Evolutionary conservation across 1,140 invertebrate species (phyloP).

Genomic region (Zaprionus davidi): DNA sequence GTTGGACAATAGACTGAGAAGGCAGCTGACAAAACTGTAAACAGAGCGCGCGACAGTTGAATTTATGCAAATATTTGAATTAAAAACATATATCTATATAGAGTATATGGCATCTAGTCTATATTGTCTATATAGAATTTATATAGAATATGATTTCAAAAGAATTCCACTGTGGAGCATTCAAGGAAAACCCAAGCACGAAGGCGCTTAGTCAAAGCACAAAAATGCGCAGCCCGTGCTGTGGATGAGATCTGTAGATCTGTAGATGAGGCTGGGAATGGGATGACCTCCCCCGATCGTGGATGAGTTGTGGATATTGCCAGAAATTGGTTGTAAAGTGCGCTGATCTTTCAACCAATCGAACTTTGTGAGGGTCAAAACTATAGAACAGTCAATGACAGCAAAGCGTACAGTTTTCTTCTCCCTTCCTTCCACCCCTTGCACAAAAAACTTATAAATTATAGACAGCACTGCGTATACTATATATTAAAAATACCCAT

Average conservation of each 20-base stretch:
- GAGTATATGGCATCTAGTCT: conserved; percentile 13
- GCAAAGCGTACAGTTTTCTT: conserved; percentile 26
- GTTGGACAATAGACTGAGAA: conserved; percentile 18
- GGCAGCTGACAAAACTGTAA: conserved; percentile 34
- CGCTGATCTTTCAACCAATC: conserved; percentile 71
- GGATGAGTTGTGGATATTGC: conserved; percentile 19
- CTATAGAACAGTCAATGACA: conserved; percentile 80
- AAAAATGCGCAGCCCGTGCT: conserved; percentile 62
- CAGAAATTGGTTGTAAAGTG: conserved; percentile 64
- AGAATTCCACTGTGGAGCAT: conserved; percentile 40
- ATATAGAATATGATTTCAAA: conserved; percentile 33
- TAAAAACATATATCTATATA: conserved; percentile 10
- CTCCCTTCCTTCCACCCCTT: not conserved
- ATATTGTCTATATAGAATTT: conserved; percentile 31
- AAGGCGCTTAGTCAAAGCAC: conserved; percentile 63
- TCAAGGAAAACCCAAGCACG: conserved; percentile 68
- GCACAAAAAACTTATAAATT: conserved; percentile 73
- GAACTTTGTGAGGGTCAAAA: conserved; percentile 80
- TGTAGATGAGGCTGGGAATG: conserved; percentile 10
- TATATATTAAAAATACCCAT: conserved; percentile 41
- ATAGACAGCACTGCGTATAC: conserved; percentile 38
- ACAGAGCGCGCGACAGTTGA: conserved; percentile 47
- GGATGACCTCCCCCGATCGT: conserved; percentile 50
- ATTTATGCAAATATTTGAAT: conserved; percentile 47
- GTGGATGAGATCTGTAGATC: not conserved